phyloP scores from a whole-genome alignment of 2,888 invertebrate genomes.

The Idaea dimidiata region DNA sequence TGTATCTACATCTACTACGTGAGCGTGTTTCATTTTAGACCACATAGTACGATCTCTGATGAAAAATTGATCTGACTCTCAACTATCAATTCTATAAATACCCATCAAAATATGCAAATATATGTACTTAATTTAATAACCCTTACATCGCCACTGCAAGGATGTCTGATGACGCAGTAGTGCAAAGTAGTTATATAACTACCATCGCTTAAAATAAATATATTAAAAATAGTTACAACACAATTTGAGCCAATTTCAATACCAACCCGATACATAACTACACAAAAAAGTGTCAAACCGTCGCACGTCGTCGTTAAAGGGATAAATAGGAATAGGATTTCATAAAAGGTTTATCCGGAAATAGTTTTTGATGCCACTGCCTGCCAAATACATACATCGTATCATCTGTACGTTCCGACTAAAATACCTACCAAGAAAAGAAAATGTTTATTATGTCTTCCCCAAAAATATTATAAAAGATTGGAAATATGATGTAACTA shows the following conservation, averaged over 20 bases:
- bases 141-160: no score
- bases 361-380: background rate
- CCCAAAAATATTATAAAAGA: background rate
- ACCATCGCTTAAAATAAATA: background rate
- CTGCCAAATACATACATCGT: background rate
- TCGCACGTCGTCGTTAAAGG: background rate
- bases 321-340: constrained; percentile 25
- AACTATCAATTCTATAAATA: no score
- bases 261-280: background rate
- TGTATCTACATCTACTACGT: no score
- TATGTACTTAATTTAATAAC: no score
- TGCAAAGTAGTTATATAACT: no score
- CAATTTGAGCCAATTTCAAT: background rate
- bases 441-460: background rate
- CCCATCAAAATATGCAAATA: no score
- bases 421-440: background rate
- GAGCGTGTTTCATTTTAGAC: no score
- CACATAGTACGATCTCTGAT: no score
- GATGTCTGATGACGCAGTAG: no score
- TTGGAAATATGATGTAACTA: background rate
- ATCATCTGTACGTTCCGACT: background rate
- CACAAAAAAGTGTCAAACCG: background rate
- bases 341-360: constrained; percentile 18
- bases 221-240: background rate
- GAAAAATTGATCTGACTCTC: no score